These are phyloP conservation scores for Ciconia stormi DNA, from an alignment of 2,113 vertebrate genomes.

Conservation along the genomic window DNA sequence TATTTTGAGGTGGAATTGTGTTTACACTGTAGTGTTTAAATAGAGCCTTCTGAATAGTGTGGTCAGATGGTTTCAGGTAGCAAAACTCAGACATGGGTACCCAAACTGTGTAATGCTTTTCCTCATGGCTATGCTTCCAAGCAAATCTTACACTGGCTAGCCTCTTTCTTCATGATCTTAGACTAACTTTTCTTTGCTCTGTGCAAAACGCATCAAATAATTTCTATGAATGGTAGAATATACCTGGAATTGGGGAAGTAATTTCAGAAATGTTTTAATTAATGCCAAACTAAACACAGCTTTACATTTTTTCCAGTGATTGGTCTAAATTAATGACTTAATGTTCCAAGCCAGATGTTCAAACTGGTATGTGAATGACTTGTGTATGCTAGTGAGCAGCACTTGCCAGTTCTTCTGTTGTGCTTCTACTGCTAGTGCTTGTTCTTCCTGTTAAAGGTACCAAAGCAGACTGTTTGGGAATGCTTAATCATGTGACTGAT, in stretches of 20 bases:
- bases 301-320: conserved; percentile 46
- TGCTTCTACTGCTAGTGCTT: conserved; percentile 21
- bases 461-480: background rate
- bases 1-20: background rate
- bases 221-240: background rate
- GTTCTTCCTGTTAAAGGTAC: conserved; percentile 13
- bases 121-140: background rate
- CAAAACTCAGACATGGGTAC: background rate
- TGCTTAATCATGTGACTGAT: background rate
- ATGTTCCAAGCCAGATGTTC: conserved; percentile 53
- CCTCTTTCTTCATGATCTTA: background rate
- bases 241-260: background rate
- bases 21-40: background rate
- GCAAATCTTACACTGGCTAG: background rate
- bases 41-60: background rate
- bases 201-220: background rate
- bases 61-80: background rate
- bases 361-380: conserved; percentile 15
- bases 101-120: background rate
- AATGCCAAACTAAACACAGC: conserved; percentile 33
- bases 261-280: conserved; percentile 1
- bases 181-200: background rate
- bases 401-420: conserved; percentile 17
- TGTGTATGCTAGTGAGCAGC: conserved; percentile 24
- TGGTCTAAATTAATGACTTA: conserved; percentile 49